A percentile compares a stretch with the other conserved stretches of the same genome.
These are phyloP conservation scores for Rhingia campestris DNA, from an alignment of 2,888 invertebrate genomes.

Conservation along the genomic window DNA sequence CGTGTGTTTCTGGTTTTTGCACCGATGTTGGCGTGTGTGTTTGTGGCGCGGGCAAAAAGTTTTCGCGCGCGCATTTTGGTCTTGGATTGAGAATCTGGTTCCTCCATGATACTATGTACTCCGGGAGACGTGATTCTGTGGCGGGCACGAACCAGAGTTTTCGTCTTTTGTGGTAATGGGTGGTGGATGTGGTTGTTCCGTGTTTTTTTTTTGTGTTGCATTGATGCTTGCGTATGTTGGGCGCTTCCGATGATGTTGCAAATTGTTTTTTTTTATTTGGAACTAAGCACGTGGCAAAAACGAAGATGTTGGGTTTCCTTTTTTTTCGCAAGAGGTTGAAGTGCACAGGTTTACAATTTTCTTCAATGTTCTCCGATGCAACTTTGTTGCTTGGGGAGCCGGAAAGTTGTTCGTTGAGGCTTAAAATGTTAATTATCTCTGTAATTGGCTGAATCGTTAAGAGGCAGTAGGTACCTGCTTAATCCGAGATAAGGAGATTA, in stretches of 20 bases:
- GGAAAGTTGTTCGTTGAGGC: neutral
- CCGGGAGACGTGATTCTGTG: constrained; percentile 48
- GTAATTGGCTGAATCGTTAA: neutral
- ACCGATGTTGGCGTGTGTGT: constrained; percentile 9
- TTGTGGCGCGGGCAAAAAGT: constrained; percentile 37
- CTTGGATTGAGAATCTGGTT: constrained; percentile 50
- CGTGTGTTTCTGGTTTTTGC: constrained; percentile 28
- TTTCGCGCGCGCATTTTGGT: constrained; percentile 56
- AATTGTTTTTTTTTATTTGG: neutral
- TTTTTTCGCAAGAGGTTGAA: constrained; percentile 24
- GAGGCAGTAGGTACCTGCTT: neutral
- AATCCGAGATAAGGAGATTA: neutral
- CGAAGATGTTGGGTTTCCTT: constrained; percentile 1
- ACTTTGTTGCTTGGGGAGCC: constrained; percentile 13
- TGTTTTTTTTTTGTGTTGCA: constrained; percentile 28
- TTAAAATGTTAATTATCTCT: constrained; percentile 3
- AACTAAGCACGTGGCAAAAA: constrained; percentile 53
- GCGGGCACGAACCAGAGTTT: constrained; percentile 29
- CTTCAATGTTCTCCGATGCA: constrained; percentile 14
- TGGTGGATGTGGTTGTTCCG: constrained; percentile 59
- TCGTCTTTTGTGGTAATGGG: constrained; percentile 64
- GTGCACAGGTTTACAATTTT: constrained; percentile 19
- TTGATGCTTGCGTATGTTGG: neutral
- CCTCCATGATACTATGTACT: constrained; percentile 10
- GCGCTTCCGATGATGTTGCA: neutral